Base-by-base conservation (phyloP, 30 jellyfish, hydroid and myxozoan genomes). In the Aurelia coerulea region DNA sequence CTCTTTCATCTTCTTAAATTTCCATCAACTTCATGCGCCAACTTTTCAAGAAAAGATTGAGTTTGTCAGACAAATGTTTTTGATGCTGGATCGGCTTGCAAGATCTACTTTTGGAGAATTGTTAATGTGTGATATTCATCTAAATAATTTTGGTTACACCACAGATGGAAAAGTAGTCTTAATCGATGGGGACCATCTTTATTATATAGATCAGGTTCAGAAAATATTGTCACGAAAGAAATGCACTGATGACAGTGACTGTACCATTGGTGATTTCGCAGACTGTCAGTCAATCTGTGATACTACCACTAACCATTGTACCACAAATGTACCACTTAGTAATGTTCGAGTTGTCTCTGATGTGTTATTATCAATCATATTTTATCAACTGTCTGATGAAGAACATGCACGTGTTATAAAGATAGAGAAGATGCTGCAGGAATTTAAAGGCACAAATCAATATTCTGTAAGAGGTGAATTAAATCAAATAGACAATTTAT, bases 141-240 rank as follows among this genome's bases (percentile, higher is more conserved):
- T 80, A 46, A 68, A 80, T 56, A 80, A 80, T 56, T 65, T 80
- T 37, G 90, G 90, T 2, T 14, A 37, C 29, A 35, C 73, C 17
- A 50, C 41, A 8, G 62, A 33, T 66, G 62, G 78, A 11, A n/a
- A 2, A 33, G 74, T 80, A 2, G 58, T 46, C 52, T 29, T 80
- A 13, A 65, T 80, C 13, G 90, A 80, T 80, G 90, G 74, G 17
- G 90, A 80, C 69, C 81, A 80, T 67, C 23, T 80, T 19, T 80
- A 65, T 42, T 56, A 31, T 10, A 10, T 66, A 10, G 65, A 46
- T n/a, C 49, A 41, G 15, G 65, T 66, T 1, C 52, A 35, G 14
- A 58, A 65, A 18, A 65, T 7, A 0, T 50, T 65, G 53, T 62
- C 81, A 3, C 23, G 6, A 51, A 80, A 4, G 75, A 12, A 67